These are phyloP conservation scores for Rallus limicola DNA, from an alignment of 2,113 vertebrate genomes.

Conservation along the genomic window DNA sequence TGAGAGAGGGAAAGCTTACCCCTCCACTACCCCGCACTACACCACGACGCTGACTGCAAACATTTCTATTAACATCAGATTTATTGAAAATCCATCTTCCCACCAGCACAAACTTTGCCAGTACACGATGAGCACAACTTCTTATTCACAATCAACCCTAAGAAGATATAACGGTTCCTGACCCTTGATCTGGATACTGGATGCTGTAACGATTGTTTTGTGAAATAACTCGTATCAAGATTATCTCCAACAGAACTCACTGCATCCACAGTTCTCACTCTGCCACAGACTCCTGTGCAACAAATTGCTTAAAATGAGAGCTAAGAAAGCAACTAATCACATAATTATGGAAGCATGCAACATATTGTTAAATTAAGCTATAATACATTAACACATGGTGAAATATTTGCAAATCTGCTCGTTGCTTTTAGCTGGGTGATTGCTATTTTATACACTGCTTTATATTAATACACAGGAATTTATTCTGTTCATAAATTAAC, in stretches of 20 bases:
- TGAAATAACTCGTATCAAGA: neutral
- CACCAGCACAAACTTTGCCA: neutral
- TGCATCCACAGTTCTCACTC: neutral
- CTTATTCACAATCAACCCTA: neutral
- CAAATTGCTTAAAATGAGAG: neutral
- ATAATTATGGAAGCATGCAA: neutral
- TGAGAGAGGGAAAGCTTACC: neutral
- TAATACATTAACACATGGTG: neutral
- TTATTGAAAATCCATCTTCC: neutral
- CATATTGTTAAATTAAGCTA: neutral
- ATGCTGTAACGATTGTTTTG: neutral
- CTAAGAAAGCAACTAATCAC: neutral
- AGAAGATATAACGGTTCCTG: neutral
- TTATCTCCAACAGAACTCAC: neutral
- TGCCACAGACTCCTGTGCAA: neutral
- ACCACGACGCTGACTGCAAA: neutral
- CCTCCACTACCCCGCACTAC: neutral
- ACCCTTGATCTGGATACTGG: neutral
- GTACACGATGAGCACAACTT: neutral
- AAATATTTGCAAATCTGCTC: neutral
- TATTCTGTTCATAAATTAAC: conserved; percentile 50
- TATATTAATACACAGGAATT: conserved; percentile 35
- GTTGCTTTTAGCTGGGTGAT: neutral
- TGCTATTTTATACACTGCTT: neutral
- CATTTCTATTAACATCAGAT: neutral